Percentiles rank a stretch among this genome's conserved stretches.
Evolutionary conservation across 2,888 invertebrate genomes (phyloP).

Genomic region (Callyntrura guangdongensis): DNA sequence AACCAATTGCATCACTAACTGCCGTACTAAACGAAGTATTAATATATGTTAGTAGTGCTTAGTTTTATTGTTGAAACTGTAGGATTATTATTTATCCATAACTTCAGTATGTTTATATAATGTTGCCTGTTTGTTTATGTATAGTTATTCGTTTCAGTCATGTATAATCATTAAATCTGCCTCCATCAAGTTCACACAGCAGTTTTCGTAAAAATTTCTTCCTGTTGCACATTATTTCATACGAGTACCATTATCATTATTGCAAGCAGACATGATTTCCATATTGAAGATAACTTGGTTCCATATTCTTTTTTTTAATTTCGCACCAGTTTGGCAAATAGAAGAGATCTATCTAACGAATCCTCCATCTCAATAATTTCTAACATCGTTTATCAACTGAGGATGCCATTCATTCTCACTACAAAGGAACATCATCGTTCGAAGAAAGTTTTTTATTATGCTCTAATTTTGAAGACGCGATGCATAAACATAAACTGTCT

Average conservation of each 20-base stretch:
- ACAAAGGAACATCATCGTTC: no score
- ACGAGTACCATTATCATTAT: neutral
- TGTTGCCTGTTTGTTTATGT: constrained; percentile 13
- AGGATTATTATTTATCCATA: constrained; percentile 17
- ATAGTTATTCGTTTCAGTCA: constrained; percentile 14
- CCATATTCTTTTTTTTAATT: neutral
- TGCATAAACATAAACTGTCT: no score
- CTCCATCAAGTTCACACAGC: neutral
- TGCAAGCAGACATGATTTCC: neutral
- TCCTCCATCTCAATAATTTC: no score
- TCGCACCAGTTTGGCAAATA: no score
- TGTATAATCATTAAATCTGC: neutral
- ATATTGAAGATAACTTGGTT: neutral
- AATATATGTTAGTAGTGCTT: neutral
- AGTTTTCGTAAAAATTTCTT: neutral
- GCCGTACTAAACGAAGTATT: constrained; percentile 11
- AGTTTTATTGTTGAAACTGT: neutral
- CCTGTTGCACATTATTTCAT: neutral
- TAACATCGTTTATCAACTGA: no score
- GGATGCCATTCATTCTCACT: no score
- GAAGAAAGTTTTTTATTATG: no score
- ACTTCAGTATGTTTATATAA: neutral
- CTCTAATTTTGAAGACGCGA: no score
- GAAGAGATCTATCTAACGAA: no score
- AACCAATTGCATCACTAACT: neutral